Base-by-base conservation (phyloP, 2,797 vertebrate species). In the Malacoctenus gilli region DNA sequence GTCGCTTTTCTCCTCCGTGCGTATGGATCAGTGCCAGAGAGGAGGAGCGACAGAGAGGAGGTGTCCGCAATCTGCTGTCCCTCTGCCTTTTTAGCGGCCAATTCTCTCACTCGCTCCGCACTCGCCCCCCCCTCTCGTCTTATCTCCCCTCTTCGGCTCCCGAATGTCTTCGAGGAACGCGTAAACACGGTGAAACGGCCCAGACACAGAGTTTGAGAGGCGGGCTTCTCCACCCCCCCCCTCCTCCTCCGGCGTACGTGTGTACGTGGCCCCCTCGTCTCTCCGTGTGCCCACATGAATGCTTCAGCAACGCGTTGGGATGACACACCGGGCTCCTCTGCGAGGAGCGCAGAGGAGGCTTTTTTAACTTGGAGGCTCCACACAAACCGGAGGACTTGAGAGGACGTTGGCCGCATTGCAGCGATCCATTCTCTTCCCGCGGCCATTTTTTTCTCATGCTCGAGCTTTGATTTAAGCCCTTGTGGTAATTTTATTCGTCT, bases 291-390 rank as follows among this genome's bases (percentile, higher is more conserved):
- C 77, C 68, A 69, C 75, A 75, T 73, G 57, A 82, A 76, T 79
- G 69, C 81, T 83, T 86, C 56, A 79, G 73, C 42, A 56, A 55
- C 57, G 51, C 68, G 68, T 80, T 71, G 75, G 80, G 63, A 82
- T 79, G 55, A 71, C 69, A 57, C 75, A 67, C 59, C 28, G 55
- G 59, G 53, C 54, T 64, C 38, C 54, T 64, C 38, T 55, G 54
- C 51, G 57, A 8, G 68, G 75, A 76, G 22, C 66, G 64, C 59
- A 52, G 57, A 60, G 47, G 68, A 71, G 48, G 70, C n/a, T n/a
- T n/a, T n/a, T n/a, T n/a, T n/a, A n/a, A n/a, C 62, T 62, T n/a
- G 41, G 61, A 60, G 30, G 40, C 49, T 58, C 34, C 1, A 22
- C 38, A 48, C 22, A 46, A 63, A 52, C 32, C 13, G 8, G 69